Percentiles rank a stretch among this genome's conserved stretches.
These are phyloP conservation scores for Diacarnus erythraeanus DNA, from an alignment of 37 sponge, comb jelly and placozoan species.

Conservation along the genomic window DNA sequence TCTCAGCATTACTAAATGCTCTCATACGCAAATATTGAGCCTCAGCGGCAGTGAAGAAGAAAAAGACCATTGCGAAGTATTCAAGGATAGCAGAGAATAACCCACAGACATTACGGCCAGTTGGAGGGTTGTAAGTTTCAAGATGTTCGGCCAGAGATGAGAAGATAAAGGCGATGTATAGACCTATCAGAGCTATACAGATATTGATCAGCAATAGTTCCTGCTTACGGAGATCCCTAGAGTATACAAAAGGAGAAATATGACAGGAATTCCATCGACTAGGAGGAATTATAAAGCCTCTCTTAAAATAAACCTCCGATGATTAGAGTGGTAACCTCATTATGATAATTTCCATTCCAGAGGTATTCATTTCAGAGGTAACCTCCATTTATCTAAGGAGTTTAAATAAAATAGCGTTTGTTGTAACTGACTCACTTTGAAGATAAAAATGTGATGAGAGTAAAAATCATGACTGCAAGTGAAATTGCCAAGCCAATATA, in stretches of 20 bases:
- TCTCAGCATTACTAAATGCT: no score
- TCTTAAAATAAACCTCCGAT: neutral
- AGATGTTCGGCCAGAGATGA: conserved; percentile 3
- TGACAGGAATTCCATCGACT: no score
- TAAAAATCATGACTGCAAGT: conserved; percentile 33
- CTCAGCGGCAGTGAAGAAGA: conserved; percentile 56
- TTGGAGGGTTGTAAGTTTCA: neutral
- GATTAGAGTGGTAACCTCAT: no score
- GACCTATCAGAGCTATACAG: conserved; percentile 41
- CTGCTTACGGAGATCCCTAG: neutral
- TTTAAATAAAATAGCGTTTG: no score
- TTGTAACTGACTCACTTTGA: conserved; percentile 27
- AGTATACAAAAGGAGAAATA: neutral
- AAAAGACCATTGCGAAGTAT: conserved; percentile 54
- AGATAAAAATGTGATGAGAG: conserved; percentile 29
- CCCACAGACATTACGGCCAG: conserved; percentile 11
- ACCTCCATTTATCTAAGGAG: no score
- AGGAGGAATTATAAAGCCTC: no score
- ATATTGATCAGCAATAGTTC: conserved; percentile 45
- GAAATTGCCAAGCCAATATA: conserved; percentile 50
- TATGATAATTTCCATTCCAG: no score
- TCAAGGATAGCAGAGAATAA: conserved; percentile 49
- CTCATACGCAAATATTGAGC: no score
- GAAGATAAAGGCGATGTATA: conserved; percentile 51
- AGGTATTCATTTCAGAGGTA: no score